Evolutionary conservation across 1,140 invertebrate species (phyloP).

Genomic region (Lutraria rhynchaena): DNA sequence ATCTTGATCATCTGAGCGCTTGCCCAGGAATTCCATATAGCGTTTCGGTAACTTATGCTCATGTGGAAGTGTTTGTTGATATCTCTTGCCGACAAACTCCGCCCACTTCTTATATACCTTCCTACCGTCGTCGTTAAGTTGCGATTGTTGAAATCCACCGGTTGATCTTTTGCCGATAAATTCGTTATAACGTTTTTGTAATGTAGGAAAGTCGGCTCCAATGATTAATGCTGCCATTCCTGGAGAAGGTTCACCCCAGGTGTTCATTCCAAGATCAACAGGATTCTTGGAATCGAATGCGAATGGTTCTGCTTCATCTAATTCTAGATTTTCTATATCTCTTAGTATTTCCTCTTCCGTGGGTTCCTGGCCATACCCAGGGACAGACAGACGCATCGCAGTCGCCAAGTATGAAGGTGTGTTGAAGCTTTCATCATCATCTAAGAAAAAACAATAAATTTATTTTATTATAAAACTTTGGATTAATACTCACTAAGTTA

Average conservation of each 20-base stretch:
- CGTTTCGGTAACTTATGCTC: slow-evolving; percentile 8
- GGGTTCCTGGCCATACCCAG: slow-evolving; percentile 3
- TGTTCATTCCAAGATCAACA: background rate
- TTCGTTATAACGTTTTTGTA: slow-evolving; percentile 36
- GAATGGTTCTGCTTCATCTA: background rate
- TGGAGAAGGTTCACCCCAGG: background rate
- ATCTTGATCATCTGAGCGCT: background rate
- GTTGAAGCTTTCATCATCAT: slow-evolving; percentile 7
- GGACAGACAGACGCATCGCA: slow-evolving; percentile 32
- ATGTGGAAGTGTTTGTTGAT: background rate
- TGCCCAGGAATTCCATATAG: slow-evolving; percentile 54
- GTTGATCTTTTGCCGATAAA: slow-evolving; percentile 30
- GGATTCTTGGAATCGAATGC: background rate
- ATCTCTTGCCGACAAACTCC: slow-evolving; percentile 48
- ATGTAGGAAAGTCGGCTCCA: background rate
- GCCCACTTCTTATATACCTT: slow-evolving; percentile 3
- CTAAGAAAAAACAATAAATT: slow-evolving; percentile 17
- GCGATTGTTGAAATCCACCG: background rate
- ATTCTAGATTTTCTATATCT: slow-evolving; percentile 32
- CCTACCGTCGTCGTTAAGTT: background rate
- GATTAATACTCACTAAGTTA: background rate
- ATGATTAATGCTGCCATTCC: background rate
- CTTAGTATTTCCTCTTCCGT: slow-evolving; percentile 32
- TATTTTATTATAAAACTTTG: background rate
- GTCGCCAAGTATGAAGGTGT: slow-evolving; percentile 11